Percentiles rank a stretch among this genome's conserved stretches.
Conservation (phyloP, 2,888 invertebrate species). For the Oxycera nigricornis region DNA sequence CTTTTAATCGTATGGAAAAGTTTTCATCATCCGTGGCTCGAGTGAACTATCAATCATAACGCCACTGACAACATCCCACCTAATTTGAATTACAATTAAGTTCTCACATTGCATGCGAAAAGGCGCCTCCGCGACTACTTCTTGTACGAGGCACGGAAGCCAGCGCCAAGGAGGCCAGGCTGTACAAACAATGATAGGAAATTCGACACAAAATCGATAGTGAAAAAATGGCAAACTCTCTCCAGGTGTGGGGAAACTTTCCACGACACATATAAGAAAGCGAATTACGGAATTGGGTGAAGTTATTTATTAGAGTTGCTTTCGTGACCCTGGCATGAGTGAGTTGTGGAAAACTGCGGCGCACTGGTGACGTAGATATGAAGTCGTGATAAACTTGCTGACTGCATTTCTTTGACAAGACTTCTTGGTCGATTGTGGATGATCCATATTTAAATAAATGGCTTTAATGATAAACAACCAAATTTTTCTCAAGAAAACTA, state of each 20-base stretch:
- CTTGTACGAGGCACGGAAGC: not conserved
- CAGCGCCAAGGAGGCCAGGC: not conserved
- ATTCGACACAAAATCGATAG: constrained; percentile 36
- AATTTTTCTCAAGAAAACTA: too few species aligned
- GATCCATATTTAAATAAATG: too few species aligned
- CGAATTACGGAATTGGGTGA: constrained; percentile 11
- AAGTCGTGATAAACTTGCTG: too few species aligned
- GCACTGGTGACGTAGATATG: too few species aligned
- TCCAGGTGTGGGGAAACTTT: not conserved
- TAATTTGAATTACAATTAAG: constrained; percentile 38
- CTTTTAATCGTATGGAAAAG: too few species aligned
- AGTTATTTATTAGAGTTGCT: constrained; percentile 17
- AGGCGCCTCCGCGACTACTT: too few species aligned
- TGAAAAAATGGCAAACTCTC: constrained; percentile 11
- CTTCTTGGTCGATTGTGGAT: too few species aligned
- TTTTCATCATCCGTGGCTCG: not conserved
- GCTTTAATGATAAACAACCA: too few species aligned
- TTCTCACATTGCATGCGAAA: constrained; percentile 27
- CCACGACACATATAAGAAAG: not conserved
- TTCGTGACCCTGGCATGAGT: too few species aligned
- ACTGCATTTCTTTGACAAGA: too few species aligned
- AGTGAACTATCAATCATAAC: constrained; percentile 26
- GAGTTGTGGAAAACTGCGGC: too few species aligned
- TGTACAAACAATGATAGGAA: constrained; percentile 1
- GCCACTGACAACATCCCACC: constrained; percentile 18